Base-by-base conservation (phyloP, 1,140 invertebrate species). In the Drosophila novamexicana region DNA sequence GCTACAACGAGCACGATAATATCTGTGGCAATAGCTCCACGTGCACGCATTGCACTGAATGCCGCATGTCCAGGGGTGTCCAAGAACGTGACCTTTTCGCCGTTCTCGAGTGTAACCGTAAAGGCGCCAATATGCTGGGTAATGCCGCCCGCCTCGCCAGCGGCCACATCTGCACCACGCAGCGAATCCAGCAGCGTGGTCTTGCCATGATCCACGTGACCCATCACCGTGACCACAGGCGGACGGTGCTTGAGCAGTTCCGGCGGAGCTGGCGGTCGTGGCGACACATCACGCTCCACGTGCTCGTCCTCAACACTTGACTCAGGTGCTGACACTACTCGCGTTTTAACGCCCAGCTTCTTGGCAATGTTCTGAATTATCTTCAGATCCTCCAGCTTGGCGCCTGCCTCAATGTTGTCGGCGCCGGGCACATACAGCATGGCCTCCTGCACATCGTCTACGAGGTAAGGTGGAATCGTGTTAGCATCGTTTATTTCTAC, bases 1-100 rank as follows among this genome's bases (percentile, higher is more conserved):
- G 99, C 99, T 44, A 99, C 98, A 37, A 99, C 98, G 34, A 99
- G 93, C 47, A 99, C 95, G 36, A 99, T 96, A 59, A 99, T 96
- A 93, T 99, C 99, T 0, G 99, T 99, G 40, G 96, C 95, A 69
- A 96, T 93, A 1, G 98, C 98, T 12, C 99, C 99, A 64, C 99
- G 94, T 44, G 95, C 95, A 81, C 98, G 93, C 97, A 99, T 99
- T 1, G 97, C 94, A 54, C 94, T 95, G 92, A 99, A 99, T 7
- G 99, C 99, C 18, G 98, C 98, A 94, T 99, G 99, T 0, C 99
- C 99, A n/a, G 99, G 99, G n/a, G 99, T 99, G 93, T 99, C 99
- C 58, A 99, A 92, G 94, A 99, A 99, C 7, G 98, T 99, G 39
- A 99, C 96, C 50, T 91, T 94, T 49, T 97, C 95, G 1, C 95